Conservation (phyloP, 1,140 invertebrate species). For the Micrasema minimum region DNA sequence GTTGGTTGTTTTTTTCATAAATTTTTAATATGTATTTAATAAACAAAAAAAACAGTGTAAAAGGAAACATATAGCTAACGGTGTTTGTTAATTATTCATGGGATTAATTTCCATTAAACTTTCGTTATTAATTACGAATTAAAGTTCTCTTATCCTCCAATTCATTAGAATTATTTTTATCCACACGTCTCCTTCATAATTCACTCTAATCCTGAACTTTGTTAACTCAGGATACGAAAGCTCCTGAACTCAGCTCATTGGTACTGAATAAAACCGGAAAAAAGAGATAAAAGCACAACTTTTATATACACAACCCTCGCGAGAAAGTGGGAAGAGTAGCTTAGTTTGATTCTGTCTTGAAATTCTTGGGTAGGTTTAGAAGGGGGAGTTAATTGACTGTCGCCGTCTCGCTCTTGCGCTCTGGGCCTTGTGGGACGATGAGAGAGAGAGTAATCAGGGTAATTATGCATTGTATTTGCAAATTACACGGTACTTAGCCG, state of each 20-base stretch:
- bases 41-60: too few relatives aligned
- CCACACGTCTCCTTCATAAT: constrained; percentile 49
- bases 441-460: constrained; percentile 56
- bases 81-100: constrained; percentile 25
- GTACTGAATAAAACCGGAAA: constrained; percentile 29
- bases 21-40: too few relatives aligned
- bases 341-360: constrained; percentile 27
- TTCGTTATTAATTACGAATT: constrained; percentile 39
- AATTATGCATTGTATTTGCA: constrained; percentile 70
- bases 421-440: constrained; percentile 10
- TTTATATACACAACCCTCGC: neutral
- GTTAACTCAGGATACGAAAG: constrained; percentile 46
- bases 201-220: constrained; percentile 51
- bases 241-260: constrained; percentile 48
- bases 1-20: too few relatives aligned
- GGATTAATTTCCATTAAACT: constrained; percentile 16
- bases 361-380: constrained; percentile 7
- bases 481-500: constrained; percentile 70
- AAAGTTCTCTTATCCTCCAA: constrained; percentile 43
- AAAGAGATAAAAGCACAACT: constrained; percentile 18
- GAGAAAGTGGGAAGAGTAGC: constrained; percentile 23
- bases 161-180: constrained; percentile 53
- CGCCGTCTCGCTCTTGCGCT: constrained; percentile 18
- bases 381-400: constrained; percentile 17
- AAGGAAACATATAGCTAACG: neutral